Conservation (phyloP, 2,113 vertebrate genomes). For the Nycticryphes semicollaris region DNA sequence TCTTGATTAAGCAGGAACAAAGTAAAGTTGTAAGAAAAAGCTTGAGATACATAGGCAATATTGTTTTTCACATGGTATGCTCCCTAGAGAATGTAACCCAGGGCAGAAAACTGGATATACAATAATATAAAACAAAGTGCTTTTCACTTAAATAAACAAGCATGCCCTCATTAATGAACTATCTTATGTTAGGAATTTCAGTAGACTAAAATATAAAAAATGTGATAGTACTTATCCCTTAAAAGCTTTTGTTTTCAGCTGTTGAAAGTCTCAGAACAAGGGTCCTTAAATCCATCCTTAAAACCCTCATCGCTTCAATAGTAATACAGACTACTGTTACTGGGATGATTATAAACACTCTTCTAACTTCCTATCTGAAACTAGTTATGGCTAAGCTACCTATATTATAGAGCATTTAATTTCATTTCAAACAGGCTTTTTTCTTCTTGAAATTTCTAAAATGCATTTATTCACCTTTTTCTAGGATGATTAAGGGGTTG, state of each 20-base stretch:
- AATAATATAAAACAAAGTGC: background rate
- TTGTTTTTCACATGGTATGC: background rate
- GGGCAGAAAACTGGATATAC: background rate
- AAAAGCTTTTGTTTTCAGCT: background rate
- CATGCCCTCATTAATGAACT: background rate
- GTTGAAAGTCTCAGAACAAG: background rate
- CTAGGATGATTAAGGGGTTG: conserved; percentile 11
- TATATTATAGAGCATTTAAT: background rate
- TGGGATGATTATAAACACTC: background rate
- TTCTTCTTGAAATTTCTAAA: background rate
- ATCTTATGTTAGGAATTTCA: background rate
- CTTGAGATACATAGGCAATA: background rate
- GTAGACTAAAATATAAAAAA: background rate
- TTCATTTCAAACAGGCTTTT: background rate
- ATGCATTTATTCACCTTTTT: background rate
- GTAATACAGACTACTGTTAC: background rate
- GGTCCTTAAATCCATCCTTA: background rate
- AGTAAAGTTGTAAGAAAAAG: background rate
- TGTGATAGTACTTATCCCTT: background rate
- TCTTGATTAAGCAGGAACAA: background rate
- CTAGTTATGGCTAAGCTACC: background rate
- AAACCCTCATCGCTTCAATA: background rate
- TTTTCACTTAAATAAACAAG: background rate
- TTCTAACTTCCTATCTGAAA: background rate
- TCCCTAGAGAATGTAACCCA: background rate